Evolutionary conservation across 1,140 invertebrate genomes (phyloP), one percentile per base, ranked within the genome.

Genomic region (Zophobas atratus): DNA sequence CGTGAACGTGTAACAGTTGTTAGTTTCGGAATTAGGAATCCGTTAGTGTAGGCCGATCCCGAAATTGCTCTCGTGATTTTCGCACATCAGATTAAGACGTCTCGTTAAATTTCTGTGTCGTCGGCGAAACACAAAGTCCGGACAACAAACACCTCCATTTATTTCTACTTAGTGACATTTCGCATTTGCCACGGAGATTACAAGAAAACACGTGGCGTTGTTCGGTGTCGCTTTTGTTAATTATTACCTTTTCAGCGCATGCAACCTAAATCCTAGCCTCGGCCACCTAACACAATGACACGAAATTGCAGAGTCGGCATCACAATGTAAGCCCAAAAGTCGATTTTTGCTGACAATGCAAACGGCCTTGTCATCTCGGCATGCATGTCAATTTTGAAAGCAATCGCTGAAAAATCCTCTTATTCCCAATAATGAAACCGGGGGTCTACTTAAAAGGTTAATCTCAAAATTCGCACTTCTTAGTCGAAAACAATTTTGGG

Each of bases 141-240:
- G n/a, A 51, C 77, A 77, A 79, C 77, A 77, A 82, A 82, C 78
- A 82, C 81, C 80, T 81, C 77, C 82, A 84, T 84, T 84, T 84
- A 84, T 84, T 83, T 84, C 79, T 79, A 75, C 76, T 81, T 82
- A 83, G 82, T 83, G 83, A 84, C 83, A 78, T 83, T 82, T 81
- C 72, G 75, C 81, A 82, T 84, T 83, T 75, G 83, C 79, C 81
- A 84, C 75, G 82, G 77, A 81, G 82, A 81, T 84, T 84, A 84
- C 74, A 60, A 60, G 43, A 67, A 76, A 76, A 81, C 81, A 82
- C 81, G 81, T 82, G 81, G 78, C 80, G 78, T 79, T 79, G 75
- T 76, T 60, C 71, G 74, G 53, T 57, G 41, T 48, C 49, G 56
- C 79, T 81, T 80, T 84, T 83, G 82, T 83, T 79, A 82, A 83